Percentiles rank a stretch among this genome's conserved stretches.
phyloP scores from a whole-genome alignment of 2,888 invertebrate genomes.

The Macropis europaea region DNA sequence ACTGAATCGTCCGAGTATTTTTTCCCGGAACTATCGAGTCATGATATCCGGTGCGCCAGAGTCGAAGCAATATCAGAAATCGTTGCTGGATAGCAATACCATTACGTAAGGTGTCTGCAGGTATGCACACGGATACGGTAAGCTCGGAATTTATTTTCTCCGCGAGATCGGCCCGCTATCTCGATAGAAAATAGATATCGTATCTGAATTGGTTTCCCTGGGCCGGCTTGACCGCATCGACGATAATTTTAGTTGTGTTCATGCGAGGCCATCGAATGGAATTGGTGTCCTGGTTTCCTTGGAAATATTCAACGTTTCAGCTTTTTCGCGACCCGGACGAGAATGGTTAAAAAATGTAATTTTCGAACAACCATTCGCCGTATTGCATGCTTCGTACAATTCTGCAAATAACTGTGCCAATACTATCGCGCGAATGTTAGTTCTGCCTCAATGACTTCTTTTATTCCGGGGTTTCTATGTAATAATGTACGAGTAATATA shows the following conservation, averaged over 20 bases:
- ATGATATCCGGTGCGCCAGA: constrained; percentile 5
- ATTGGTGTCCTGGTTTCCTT: not conserved
- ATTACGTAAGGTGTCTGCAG: constrained; percentile 53
- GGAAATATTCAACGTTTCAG: not conserved
- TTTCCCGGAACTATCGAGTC: not conserved
- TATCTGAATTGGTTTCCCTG: constrained; percentile 23
- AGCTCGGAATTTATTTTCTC: constrained; percentile 53
- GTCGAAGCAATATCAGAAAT: constrained; percentile 45
- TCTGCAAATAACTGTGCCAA: too few species aligned
- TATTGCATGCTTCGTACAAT: too few species aligned
- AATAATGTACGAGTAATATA: too few species aligned
- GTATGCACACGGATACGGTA: constrained; percentile 38
- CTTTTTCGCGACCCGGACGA: too few species aligned
- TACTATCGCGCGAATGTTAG: too few species aligned
- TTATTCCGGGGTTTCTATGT: too few species aligned
- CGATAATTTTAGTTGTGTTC: constrained; percentile 23
- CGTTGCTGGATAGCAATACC: constrained; percentile 36
- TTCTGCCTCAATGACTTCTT: too few species aligned
- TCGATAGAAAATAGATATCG: constrained; percentile 43
- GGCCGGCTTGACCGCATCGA: constrained; percentile 1
- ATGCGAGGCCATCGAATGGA: not conserved
- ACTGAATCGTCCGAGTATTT: not conserved
- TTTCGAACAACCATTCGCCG: too few species aligned
- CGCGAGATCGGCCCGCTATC: constrained; percentile 41
- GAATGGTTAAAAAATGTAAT: too few species aligned